A percentile compares a stretch with the other conserved stretches of the same genome.
These are phyloP conservation scores for Xiphophorus hellerii DNA, from an alignment of 2,113 vertebrate genomes.

Conservation along the genomic window DNA sequence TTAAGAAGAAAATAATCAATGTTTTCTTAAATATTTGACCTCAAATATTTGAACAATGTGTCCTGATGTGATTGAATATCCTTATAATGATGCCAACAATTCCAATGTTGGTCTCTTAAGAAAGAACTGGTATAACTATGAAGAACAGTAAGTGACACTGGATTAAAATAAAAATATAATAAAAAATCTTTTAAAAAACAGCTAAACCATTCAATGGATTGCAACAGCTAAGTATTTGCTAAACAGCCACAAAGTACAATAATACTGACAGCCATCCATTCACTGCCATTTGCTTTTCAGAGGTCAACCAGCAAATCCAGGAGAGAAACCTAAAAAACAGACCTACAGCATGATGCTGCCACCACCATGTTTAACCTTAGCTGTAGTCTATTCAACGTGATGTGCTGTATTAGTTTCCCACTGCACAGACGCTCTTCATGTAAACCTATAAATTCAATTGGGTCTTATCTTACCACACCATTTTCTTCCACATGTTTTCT, in stretches of 20 bases:
- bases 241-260: background rate
- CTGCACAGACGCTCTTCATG: no score
- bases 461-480: no score
- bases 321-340: background rate
- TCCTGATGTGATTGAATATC: no score
- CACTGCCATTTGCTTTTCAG: no score
- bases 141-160: background rate
- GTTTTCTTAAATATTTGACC: background rate
- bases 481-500: no score
- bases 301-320: no score
- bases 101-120: no score
- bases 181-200: background rate
- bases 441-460: no score
- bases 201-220: background rate
- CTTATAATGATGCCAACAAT: no score
- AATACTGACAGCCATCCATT: background rate
- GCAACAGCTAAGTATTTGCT: background rate
- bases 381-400: background rate
- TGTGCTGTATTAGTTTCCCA: background rate
- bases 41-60: background rate
- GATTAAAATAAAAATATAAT: background rate
- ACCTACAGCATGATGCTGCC: background rate
- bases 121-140: background rate
- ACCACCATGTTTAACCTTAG: background rate
- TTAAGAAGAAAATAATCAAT: background rate